Base-by-base conservation (phyloP, 2,113 vertebrate species). In the Emydura subglobosa region DNA sequence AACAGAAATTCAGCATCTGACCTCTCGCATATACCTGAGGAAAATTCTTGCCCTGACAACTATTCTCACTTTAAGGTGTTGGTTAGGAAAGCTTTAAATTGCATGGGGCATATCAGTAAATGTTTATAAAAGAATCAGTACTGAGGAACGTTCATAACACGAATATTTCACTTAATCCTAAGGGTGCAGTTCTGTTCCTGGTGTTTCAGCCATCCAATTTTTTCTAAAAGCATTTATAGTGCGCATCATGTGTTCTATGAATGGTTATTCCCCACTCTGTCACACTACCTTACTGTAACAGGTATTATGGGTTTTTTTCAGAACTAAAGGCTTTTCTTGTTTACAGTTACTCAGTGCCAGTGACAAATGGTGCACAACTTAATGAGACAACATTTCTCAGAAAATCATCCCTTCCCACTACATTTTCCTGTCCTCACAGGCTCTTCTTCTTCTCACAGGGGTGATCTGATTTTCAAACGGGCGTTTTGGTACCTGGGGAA, bases 1-100 rank as follows among this genome's bases (percentile, higher is more conserved):
- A 96, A 92, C 91, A 96, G 90, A 7, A 65, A 31, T 95, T 96
- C 87, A 86, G 42, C 95, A 95, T 93, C 94, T 97, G 91, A 88
- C 90, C 80, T 25, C 61, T 9, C 61, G 25, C 65, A 14, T 25
- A 39, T 2, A 54, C 86, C 42, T 51, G 85, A 27, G 25, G 47
- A 51, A 42, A 94, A 79, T 82, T 78, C 86, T 65, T 86, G 94
- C 59, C 39, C 82, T 90, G 51, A 53, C 88, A 61, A 87, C 29
- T 34, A 34, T 2, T 61, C 10, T 9, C 25, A 42, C 25, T 29
- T 10, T 55, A 86, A 78, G 86, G 57, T 61, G 34, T 50, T 55
- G 76, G 25, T 27, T 83, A 84, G 57, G 42, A 83, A 82, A 49
- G 16, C 27, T 87, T 61, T 44, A 44, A 39, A 12, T 76, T 76